phyloP scores from a whole-genome alignment of 2,797 vertebrate genomes.

The Sardinella longiceps region DNA sequence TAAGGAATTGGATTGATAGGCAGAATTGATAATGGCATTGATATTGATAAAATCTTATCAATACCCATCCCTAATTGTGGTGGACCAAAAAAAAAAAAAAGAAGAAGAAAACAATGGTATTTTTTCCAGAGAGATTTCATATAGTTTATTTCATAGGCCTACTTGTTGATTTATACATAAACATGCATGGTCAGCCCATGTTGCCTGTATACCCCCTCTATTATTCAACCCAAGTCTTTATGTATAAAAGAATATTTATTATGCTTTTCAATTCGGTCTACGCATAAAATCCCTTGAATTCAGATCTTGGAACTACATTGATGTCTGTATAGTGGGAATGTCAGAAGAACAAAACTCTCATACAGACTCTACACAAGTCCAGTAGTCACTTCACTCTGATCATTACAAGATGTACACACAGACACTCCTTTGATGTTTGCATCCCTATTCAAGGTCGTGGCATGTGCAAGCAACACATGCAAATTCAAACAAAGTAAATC shows the following conservation, averaged over 20 bases:
- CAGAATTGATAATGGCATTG: too few species aligned
- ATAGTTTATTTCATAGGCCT: too few species aligned
- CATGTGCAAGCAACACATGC: slow-evolving; percentile 53
- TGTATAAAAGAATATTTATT: slow-evolving; percentile 6
- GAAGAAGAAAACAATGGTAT: too few species aligned
- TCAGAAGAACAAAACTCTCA: not conserved
- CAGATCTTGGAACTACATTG: too few species aligned
- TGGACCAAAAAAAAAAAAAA: too few species aligned
- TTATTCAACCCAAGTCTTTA: not conserved
- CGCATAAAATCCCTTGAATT: not conserved
- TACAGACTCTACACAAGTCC: not conserved
- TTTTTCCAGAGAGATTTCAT: too few species aligned
- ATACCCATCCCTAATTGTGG: too few species aligned
- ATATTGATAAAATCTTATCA: too few species aligned
- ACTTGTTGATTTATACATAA: too few species aligned
- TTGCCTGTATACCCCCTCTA: not conserved
- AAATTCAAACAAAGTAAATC: slow-evolving; percentile 60
- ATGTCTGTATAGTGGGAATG: not conserved
- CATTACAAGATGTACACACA: not conserved
- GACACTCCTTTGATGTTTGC: slow-evolving; percentile 9
- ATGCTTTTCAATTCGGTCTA: too few species aligned
- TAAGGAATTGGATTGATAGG: too few species aligned
- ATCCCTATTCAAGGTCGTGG: not conserved
- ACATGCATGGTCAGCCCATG: too few species aligned
- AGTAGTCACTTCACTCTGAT: not conserved